These are phyloP conservation scores for Pogonus chalceus DNA, from an alignment of 1,140 invertebrate species.

Conservation along the genomic window DNA sequence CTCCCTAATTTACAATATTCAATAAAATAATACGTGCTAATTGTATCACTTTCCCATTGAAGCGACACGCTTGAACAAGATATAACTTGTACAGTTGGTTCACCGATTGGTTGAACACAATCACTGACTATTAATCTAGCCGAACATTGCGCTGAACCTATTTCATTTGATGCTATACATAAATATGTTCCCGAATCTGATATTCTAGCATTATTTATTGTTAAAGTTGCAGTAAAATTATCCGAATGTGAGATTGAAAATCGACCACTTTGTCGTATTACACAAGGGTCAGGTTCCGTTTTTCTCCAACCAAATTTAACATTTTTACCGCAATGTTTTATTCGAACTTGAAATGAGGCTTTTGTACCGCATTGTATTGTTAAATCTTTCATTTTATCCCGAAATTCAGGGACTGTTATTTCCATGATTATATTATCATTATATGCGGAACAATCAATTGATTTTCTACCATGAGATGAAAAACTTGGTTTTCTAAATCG, in stretches of 20 bases:
- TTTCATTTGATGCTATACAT: conserved; percentile 49
- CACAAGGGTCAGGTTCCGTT: conserved; percentile 41
- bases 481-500: conserved; percentile 39
- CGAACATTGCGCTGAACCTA: conserved; percentile 46
- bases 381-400: conserved; percentile 26
- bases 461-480: conserved; percentile 30
- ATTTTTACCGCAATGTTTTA: conserved; percentile 23
- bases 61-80: conserved; percentile 31
- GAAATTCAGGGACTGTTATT: conserved; percentile 27
- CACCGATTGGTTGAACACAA: conserved; percentile 24
- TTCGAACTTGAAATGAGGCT: conserved; percentile 22
- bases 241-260: conserved; percentile 37
- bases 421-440: conserved; percentile 21
- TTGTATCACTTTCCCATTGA: conserved; percentile 38
- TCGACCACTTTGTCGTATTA: conserved; percentile 40
- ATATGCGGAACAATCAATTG: conserved; percentile 33
- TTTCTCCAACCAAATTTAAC: conserved; percentile 45
- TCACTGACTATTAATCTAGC: conserved; percentile 39
- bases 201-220: conserved; percentile 41
- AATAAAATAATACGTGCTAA: conserved; percentile 28
- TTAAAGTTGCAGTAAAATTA: conserved; percentile 41
- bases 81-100: conserved; percentile 32
- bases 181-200: conserved; percentile 53
- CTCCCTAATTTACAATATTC: conserved; percentile 44
- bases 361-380: conserved; percentile 24